These are phyloP conservation scores for Jaculus jaculus DNA, from an alignment of 2,113 vertebrate species.

Conservation along the genomic window DNA sequence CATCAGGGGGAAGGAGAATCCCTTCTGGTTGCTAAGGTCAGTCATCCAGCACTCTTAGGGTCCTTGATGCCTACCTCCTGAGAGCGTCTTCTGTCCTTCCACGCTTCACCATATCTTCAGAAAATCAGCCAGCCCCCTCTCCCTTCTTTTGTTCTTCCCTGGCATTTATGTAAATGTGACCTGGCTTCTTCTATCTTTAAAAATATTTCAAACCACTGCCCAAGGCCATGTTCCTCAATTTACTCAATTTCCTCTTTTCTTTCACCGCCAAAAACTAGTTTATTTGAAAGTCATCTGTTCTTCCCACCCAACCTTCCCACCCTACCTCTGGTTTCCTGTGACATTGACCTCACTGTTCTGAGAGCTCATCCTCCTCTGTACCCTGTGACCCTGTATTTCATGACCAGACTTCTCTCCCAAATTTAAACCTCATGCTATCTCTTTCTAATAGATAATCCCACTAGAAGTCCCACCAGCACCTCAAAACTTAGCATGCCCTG, in stretches of 20 bases:
- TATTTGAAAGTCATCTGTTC: neutral
- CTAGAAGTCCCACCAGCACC: neutral
- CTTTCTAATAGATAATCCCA: neutral
- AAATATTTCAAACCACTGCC: neutral
- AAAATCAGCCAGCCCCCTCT: neutral
- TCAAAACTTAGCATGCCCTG: neutral
- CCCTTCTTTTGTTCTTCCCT: neutral
- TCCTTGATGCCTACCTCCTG: neutral
- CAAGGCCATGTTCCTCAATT: rapidly evolving
- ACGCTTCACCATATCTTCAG: neutral
- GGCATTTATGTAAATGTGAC: neutral
- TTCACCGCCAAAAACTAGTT: neutral
- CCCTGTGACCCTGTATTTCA: neutral
- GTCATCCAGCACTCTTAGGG: rapidly evolving
- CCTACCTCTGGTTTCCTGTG: neutral
- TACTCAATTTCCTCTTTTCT: neutral
- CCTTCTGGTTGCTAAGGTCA: neutral
- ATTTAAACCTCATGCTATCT: neutral
- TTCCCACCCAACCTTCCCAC: neutral
- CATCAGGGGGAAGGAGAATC: neutral
- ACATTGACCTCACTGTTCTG: rapidly evolving
- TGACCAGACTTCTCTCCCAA: neutral
- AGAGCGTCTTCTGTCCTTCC: rapidly evolving
- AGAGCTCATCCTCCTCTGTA: neutral
- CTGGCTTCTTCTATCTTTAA: neutral